Conservation (phyloP, 2,888 invertebrate species). For the Drosophila demipolita region DNA sequence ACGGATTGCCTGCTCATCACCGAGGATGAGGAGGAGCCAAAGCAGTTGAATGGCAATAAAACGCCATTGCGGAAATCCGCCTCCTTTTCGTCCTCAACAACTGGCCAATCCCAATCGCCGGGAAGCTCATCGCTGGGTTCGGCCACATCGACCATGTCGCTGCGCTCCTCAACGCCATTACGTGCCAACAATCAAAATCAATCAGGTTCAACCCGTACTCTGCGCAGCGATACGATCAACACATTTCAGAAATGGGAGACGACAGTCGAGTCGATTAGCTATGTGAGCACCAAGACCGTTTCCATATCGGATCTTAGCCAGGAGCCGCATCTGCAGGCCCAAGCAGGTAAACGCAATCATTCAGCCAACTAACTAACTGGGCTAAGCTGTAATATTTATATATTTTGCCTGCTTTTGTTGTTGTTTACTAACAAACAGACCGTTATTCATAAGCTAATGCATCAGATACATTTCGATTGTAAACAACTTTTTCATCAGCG, state of each 20-base stretch:
- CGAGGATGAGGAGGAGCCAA: slow-evolving; percentile 59
- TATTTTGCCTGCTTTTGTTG: slow-evolving; percentile 29
- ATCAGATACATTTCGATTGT: slow-evolving; percentile 38
- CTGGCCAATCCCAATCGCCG: slow-evolving; percentile 60
- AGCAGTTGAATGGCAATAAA: slow-evolving; percentile 38
- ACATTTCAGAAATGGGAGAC: slow-evolving; percentile 85
- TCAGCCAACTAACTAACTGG: slow-evolving; percentile 13
- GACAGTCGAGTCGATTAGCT: slow-evolving; percentile 84
- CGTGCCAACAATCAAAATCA: slow-evolving; percentile 28
- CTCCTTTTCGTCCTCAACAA: slow-evolving; percentile 77
- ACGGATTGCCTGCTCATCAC: slow-evolving; percentile 78
- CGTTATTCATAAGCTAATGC: slow-evolving; percentile 58
- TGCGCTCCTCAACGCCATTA: slow-evolving; percentile 72
- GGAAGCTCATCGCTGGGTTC: slow-evolving; percentile 76
- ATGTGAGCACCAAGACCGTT: slow-evolving; percentile 83
- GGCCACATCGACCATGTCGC: slow-evolving; percentile 75
- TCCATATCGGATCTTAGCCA: slow-evolving; percentile 72
- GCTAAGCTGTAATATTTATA: slow-evolving; percentile 1
- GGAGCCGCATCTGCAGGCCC: slow-evolving; percentile 63
- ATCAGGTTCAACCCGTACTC: slow-evolving; percentile 57
- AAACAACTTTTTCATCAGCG: slow-evolving; percentile 49
- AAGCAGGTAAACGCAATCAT: slow-evolving; percentile 56
- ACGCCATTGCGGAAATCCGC: slow-evolving; percentile 76
- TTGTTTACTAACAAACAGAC: slow-evolving; percentile 55
- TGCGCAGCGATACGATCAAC: slow-evolving; percentile 83